A percentile compares a stretch with the other conserved stretches of the same genome.
Conservation (phyloP, 2,797 vertebrate genomes). For the Clarias pachynema region DNA sequence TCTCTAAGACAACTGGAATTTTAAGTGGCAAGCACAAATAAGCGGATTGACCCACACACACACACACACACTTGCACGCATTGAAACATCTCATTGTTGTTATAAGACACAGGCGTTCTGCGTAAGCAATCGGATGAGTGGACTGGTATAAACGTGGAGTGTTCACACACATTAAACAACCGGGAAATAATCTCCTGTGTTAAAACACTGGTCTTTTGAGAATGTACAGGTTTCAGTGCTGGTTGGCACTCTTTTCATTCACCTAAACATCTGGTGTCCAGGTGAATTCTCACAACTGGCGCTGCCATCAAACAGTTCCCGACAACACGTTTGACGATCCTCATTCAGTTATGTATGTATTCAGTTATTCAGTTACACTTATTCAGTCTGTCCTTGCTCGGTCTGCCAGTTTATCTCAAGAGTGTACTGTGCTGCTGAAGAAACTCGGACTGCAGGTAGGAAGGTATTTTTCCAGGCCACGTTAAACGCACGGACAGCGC, state of each 20-base stretch:
- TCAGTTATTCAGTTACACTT: no score
- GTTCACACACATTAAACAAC: background rate
- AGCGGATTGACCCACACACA: no score
- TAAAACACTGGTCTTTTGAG: background rate
- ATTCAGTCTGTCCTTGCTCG: background rate
- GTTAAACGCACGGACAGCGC: background rate
- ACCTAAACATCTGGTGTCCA: background rate
- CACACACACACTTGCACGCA: no score
- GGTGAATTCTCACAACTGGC: background rate
- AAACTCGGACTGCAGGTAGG: background rate
- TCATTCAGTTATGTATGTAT: no score
- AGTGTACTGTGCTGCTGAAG: background rate
- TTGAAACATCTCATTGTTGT: no score
- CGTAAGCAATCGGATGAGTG: background rate
- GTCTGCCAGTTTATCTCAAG: no score
- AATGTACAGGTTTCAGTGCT: background rate
- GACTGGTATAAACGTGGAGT: background rate
- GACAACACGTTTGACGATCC: background rate
- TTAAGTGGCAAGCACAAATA: no score
- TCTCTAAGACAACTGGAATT: background rate
- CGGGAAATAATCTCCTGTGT: background rate
- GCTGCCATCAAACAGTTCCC: background rate
- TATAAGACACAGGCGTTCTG: background rate
- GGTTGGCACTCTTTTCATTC: background rate
- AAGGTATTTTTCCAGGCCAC: background rate